Evolutionary conservation across 1,140 invertebrate genomes (phyloP), one percentile per base, ranked within the genome.

Genomic region (Neodiprion lecontei): DNA sequence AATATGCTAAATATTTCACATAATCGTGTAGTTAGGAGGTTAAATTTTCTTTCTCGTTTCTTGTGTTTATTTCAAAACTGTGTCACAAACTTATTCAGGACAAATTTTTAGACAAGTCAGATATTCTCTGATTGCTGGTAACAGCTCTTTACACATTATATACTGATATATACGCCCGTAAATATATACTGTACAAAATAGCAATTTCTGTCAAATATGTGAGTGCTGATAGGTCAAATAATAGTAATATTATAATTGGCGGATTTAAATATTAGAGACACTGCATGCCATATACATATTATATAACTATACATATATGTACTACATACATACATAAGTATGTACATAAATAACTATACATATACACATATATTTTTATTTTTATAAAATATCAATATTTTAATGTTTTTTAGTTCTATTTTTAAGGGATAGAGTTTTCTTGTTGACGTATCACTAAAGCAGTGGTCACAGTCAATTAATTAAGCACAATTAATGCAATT

Each of bases 241-340:
- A 12, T 61, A 61, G n/a, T 61, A 61, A 14, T 61, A 61, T 14
- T 9, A 61, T 61, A 17, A 61, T 61, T 61, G 11, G 9, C 53
- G 11, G n/a, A 61, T 14, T 61, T 61, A 61, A 61, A 61, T 61
- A 61, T 61, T 61, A 61, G 53, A 61, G 53, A 61, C n/a, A 40
- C n/a, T 61, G 53, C 53, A 61, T 61, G 53, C 53, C 53, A 61
- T 61, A 11, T 61, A 61, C 9, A 61, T 17, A 61, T 61, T 61
- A 40, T 40, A 40, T 40, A 40, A 40, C 28, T 3, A 40, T 40
- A 40, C 28, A 40, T 40, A 40, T 40, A 40, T 40, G 28, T 40
- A 40, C 28, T 40, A 40, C 5, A 40, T 40, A 40, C 28, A 40
- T 40, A 40, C 28, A 40, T 40, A 40, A 40, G 28, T 40, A 40